Evolutionary conservation across 2,888 invertebrate genomes (phyloP).

Genomic region (Xylota sylvarum): DNA sequence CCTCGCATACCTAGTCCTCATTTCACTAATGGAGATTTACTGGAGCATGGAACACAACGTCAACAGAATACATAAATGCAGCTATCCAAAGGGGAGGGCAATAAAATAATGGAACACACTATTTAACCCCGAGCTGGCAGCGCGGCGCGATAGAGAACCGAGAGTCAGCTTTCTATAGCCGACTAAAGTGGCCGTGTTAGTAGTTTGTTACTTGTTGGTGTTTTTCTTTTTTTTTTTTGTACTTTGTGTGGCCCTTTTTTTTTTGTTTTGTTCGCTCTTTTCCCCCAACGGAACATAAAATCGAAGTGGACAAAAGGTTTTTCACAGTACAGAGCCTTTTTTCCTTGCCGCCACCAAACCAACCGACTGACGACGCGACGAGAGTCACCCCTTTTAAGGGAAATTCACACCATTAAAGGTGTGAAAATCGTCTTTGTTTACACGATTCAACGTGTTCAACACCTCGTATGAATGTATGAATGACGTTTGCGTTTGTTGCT

Average conservation of each 20-base stretch:
- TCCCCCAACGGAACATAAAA: conserved; percentile 44
- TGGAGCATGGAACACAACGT: conserved; percentile 62
- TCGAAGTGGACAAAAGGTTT: conserved; percentile 57
- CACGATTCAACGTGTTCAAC: conserved; percentile 67
- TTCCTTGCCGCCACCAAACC: conserved; percentile 15
- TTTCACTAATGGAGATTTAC: conserved; percentile 73
- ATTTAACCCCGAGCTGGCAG: conserved; percentile 55
- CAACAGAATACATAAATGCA: conserved; percentile 69
- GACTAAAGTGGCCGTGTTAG: conserved; percentile 66
- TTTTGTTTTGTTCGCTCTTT: conserved; percentile 1
- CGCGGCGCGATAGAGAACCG: background rate
- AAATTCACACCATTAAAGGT: conserved; percentile 70
- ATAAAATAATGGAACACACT: conserved; percentile 74
- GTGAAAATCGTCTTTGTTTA: conserved; percentile 76
- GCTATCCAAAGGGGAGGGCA: conserved; percentile 27
- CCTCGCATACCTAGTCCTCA: conserved; percentile 6
- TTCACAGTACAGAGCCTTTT: conserved; percentile 1
- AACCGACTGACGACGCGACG: no score
- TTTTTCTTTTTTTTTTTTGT: conserved; percentile 17
- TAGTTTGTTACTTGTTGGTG: conserved; percentile 43
- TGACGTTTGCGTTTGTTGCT: conserved; percentile 46
- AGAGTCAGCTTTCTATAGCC: conserved; percentile 3
- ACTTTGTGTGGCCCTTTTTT: background rate
- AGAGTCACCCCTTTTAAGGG: conserved; percentile 47
- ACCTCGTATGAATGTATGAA: conserved; percentile 59